Conservation (phyloP, 35 echinoderm and acorn worm genomes). For the Lytechinus variegatus region DNA sequence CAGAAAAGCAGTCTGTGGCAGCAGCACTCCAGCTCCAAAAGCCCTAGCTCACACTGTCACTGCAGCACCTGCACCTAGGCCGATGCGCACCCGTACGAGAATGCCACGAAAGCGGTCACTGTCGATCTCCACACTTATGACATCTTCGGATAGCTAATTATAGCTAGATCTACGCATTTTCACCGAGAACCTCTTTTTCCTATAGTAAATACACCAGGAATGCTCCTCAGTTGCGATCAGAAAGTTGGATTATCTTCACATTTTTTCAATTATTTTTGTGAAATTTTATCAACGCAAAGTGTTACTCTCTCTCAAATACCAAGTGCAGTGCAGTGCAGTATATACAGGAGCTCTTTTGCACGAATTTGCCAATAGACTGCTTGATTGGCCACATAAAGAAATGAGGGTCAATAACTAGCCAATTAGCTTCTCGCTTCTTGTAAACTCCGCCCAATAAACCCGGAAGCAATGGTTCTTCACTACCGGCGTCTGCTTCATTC, state of each 20-base stretch:
- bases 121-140: neutral
- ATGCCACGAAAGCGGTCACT: neutral
- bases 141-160: neutral
- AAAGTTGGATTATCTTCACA: neutral
- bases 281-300: neutral
- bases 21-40: too few species aligned
- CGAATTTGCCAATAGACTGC: neutral
- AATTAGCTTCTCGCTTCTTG: neutral
- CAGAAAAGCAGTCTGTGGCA: too few species aligned
- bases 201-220: neutral
- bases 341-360: too few species aligned
- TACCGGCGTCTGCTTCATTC: constrained; percentile 42
- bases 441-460: constrained; percentile 39
- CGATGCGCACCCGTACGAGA: neutral
- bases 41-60: too few species aligned
- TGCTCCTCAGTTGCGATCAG: neutral
- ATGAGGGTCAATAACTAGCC: neutral
- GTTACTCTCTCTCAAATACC: neutral
- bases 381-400: constrained; percentile 7
- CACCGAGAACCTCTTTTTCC: neutral
- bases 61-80: neutral
- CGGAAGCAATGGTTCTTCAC: constrained; percentile 33
- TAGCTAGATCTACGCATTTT: neutral
- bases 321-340: too few species aligned
- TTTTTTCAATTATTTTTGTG: neutral